Conservation (phyloP, 2,113 vertebrate species). For the pig (Sus scrofa) region DNA sequence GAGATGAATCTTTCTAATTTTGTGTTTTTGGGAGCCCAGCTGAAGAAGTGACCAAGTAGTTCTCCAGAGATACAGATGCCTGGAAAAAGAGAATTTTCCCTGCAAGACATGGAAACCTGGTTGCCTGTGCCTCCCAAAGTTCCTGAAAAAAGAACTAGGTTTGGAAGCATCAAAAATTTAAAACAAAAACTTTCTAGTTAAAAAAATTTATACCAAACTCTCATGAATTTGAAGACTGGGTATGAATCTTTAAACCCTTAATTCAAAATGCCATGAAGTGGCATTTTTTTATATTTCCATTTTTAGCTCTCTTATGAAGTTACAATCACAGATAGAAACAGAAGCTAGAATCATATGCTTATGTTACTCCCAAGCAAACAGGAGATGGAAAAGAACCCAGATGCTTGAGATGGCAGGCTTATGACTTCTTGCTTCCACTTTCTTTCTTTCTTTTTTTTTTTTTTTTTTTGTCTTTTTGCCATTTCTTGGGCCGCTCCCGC, state of each 20-base stretch:
- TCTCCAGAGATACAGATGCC: background rate
- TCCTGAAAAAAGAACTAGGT: background rate
- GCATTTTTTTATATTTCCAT: background rate
- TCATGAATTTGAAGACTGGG: background rate
- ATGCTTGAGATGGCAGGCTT: background rate
- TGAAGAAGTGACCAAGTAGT: background rate
- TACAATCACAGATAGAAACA: background rate
- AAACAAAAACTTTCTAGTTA: background rate
- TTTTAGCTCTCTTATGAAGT: background rate
- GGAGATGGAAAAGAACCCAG: background rate
- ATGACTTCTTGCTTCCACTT: background rate
- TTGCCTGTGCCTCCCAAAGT: background rate
- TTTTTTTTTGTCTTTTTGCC: no score
- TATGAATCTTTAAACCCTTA: background rate
- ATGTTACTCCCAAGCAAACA: background rate
- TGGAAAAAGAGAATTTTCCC: background rate
- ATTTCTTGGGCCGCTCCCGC: no score
- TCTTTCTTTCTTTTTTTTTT: no score
- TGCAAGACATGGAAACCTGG: background rate
- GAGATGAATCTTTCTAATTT: background rate
- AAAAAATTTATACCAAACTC: background rate
- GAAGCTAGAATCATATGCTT: background rate
- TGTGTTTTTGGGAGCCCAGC: background rate
- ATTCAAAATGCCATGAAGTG: background rate
- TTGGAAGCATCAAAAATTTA: background rate